Base-by-base conservation (phyloP, 2,113 vertebrate genomes). In the Engystomops pustulosus region DNA sequence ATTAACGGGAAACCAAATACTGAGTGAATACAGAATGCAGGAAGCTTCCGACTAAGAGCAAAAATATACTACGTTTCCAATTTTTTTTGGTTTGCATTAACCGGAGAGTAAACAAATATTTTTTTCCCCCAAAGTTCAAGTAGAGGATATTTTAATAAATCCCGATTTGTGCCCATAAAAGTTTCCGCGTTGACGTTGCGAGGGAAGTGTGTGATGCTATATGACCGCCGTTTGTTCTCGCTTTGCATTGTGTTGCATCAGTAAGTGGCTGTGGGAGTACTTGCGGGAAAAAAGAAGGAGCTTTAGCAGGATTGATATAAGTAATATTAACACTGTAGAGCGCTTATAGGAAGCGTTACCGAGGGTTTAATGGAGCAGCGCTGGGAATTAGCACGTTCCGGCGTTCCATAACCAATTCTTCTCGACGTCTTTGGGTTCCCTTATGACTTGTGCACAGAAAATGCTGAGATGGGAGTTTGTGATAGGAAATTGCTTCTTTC, bases 1-100 rank as follows among this genome's bases (percentile, higher is more conserved):
- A 94, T 95, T 94, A 94, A 90, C 87, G 88, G 92, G 86, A 92
- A 89, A 89, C 89, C 92, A 91, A 91, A 91, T 91, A 76, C 47
- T 90, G 83, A 92, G 93, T 91, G 91, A 90, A 91, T 71, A 60
- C 23, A 18, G 49, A 58, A 70, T 10, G 15, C 0, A 15, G 44
- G 32, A 47, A 83, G 75, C 55, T 51, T 25, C 30, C 2, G 36
- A 51, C 55, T 34, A 4, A 36, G 3, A 36, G 1, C 11, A 3
- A 1, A 34, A 38, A 38, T 78, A 53, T 36, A 14, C 32, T 55
- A 9, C 11, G 23, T 41, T 25, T 41, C 32, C 27, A 77, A 23
- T 17, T 2, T 58, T 20, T 0, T 30, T 27, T 9, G 0, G 0
- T 77, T 77, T 71, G 45, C 65, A 30, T 27, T 30, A 55, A 30